Conservation (phyloP, 2,113 vertebrate genomes). For the Upupa epops region DNA sequence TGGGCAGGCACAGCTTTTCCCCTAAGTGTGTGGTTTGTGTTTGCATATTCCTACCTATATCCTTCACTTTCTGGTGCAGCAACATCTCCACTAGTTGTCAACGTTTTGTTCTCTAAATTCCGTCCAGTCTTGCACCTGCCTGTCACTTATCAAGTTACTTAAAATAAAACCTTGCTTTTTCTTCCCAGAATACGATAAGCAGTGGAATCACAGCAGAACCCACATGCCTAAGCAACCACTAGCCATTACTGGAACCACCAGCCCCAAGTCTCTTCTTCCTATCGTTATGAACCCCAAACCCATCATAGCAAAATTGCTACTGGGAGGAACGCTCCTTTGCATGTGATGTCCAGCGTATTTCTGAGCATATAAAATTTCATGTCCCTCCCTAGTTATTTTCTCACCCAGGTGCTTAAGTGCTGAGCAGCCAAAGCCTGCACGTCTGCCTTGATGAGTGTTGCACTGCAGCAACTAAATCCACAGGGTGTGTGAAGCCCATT, state of each 20-base stretch:
- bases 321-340: neutral
- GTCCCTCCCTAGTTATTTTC: neutral
- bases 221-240: neutral
- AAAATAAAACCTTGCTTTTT: neutral
- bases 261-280: neutral
- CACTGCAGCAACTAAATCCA: neutral
- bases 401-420: neutral
- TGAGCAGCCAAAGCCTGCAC: neutral
- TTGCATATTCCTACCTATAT: neutral
- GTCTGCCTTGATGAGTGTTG: neutral
- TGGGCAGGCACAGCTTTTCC: neutral
- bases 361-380: neutral
- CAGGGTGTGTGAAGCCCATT: neutral
- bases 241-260: neutral
- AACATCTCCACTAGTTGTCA: neutral
- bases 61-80: neutral
- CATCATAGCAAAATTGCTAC: neutral
- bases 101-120: neutral
- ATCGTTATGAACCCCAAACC: neutral
- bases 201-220: neutral
- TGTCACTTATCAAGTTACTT: neutral
- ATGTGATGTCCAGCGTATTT: neutral
- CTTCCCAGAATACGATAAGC: neutral
- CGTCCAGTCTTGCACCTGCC: neutral
- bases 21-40: neutral